These are phyloP conservation scores for Pentamera pediparva DNA, from an alignment of 53 echinoderm and acorn worm species.

Conservation along the genomic window DNA sequence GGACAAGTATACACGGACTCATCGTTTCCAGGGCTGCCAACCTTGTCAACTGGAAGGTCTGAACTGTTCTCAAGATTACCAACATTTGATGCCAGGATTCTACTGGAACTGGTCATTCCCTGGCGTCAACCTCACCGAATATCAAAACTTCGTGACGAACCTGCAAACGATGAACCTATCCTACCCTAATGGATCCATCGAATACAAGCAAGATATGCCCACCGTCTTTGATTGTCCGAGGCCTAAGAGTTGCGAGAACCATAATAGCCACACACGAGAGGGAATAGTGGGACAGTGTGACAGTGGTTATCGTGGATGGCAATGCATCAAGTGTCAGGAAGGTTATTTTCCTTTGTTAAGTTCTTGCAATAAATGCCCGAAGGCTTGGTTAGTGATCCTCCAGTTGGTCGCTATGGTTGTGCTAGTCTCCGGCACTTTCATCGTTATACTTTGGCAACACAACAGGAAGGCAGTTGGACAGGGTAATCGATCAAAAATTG, in stretches of 20 bases:
- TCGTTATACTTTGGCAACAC: background rate
- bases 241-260: background rate
- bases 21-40: background rate
- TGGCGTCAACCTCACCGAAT: background rate
- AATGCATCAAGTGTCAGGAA: background rate
- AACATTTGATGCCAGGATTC: background rate
- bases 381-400: background rate
- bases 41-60: background rate
- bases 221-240: background rate
- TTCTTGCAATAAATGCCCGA: background rate
- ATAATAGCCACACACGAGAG: background rate
- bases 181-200: background rate
- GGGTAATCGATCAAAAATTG: background rate
- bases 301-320: conserved; percentile 7
- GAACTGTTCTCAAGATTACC: conserved; percentile 8
- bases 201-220: background rate
- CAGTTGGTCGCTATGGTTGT: background rate
- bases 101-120: conserved; percentile 32
- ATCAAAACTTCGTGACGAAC: background rate
- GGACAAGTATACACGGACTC: background rate
- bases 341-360: background rate
- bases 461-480: background rate
- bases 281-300: background rate
- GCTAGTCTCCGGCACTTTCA: background rate
- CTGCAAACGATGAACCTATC: background rate